Evolutionary conservation across 2,888 invertebrate species (phyloP), one percentile per base, ranked within the genome.

Genomic region (Venusia cambrica): DNA sequence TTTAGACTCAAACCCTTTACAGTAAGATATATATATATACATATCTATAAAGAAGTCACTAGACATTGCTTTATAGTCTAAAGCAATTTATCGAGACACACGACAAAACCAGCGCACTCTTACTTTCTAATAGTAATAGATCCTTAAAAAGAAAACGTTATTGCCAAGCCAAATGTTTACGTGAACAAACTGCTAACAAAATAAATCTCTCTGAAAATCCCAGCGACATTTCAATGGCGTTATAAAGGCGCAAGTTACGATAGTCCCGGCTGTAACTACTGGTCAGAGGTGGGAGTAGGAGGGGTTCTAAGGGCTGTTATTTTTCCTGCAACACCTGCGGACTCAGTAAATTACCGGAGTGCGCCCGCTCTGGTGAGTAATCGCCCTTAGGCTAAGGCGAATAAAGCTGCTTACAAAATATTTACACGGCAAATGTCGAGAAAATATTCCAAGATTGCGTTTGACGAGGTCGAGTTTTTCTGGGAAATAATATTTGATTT

Each of bases 321-420:
- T 62, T 62, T 60, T 58, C 61, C 50, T 54, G 62, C 55, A 62
- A 54, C 73, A 73, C 70, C 73, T 73, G 73, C 57, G 55, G 45
- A 51, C 45, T 51, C 44, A 34, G 58, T 71, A 67, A 67, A 67
- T 65, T 61, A 57, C 54, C 15, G 38, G 45, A 42, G 35, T 37
- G 45, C 50, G 38, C 48, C 38, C 28, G 38, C 40, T 35, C 39
- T 26, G 19, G 49, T 52, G 54, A 59, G 58, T 57, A 57, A 56
- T 54, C 45, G 49, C 35, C 48, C 49, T 47, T 45, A 55, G 50
- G 43, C 45, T n/a, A n/a, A n/a, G 45, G 36, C 51, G 46, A 52
- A 57, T 56, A 62, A 66, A 60, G 39, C 47, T 47, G 48, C 53
- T 55, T 48, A 49, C 52, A 62, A 58, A n/a, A 56, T 54, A 57